Evolutionary conservation across 2,888 invertebrate genomes (phyloP).

Genomic region (Brachyopa scutellaris): DNA sequence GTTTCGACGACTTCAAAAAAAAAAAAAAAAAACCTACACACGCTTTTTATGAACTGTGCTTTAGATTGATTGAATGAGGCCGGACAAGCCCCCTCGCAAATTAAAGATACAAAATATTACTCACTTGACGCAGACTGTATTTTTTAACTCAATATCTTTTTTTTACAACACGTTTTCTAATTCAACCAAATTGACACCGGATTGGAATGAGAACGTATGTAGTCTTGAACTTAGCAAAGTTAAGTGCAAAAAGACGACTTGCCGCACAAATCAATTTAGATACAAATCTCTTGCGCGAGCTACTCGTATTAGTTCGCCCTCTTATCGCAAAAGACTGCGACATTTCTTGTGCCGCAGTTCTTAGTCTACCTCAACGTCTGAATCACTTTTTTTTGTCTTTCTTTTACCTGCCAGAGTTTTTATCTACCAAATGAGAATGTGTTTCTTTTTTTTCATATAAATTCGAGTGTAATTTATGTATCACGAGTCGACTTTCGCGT

Average conservation of each 20-base stretch:
- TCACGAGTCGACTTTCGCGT: slow-evolving; percentile 33
- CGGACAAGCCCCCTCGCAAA: slow-evolving; percentile 19
- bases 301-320: not conserved
- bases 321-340: slow-evolving; percentile 7
- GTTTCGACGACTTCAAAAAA: too few relatives aligned
- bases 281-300: not conserved
- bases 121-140: slow-evolving; percentile 17
- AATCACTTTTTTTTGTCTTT: slow-evolving; percentile 11
- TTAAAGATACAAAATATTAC: not conserved
- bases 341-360: not conserved
- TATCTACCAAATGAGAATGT: too few relatives aligned
- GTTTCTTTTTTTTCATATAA: not conserved
- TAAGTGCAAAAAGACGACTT: too few relatives aligned
- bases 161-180: not conserved
- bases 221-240: too few relatives aligned
- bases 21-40: not conserved
- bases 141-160: not conserved
- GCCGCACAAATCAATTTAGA: slow-evolving; percentile 17
- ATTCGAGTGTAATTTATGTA: not conserved
- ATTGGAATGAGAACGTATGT: too few relatives aligned
- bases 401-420: not conserved
- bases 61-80: slow-evolving; percentile 7
- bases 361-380: not conserved
- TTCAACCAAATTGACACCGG: not conserved
- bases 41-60: not conserved